A percentile compares a stretch with the other conserved stretches of the same genome.
Evolutionary conservation across 2,888 invertebrate genomes (phyloP).

Genomic region (Andrena hattorfiana): DNA sequence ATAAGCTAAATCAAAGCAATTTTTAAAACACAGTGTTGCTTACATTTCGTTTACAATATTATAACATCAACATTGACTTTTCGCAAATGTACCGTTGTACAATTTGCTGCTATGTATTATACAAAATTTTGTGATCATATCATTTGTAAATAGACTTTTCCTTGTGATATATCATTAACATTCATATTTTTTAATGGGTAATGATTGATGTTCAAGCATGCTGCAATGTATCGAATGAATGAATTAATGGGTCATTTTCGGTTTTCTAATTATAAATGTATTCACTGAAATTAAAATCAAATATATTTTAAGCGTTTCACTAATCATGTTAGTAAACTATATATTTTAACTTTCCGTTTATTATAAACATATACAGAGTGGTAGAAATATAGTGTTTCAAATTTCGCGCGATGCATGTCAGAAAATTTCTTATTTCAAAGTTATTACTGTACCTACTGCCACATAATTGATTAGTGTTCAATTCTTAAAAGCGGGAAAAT

Average conservation of each 20-base stretch:
- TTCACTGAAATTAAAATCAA: neutral
- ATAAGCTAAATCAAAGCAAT: neutral
- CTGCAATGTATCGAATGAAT: neutral
- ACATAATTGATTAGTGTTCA: too few relatives aligned
- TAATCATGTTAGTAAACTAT: neutral
- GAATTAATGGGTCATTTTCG: neutral
- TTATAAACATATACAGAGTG: neutral
- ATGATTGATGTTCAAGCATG: neutral
- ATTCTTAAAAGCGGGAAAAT: too few relatives aligned
- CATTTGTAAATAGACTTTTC: slow-evolving; percentile 9
- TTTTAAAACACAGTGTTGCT: neutral
- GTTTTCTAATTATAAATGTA: too few relatives aligned
- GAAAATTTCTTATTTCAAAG: too few relatives aligned
- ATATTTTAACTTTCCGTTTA: neutral
- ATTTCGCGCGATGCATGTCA: too few relatives aligned
- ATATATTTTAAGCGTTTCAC: slow-evolving; percentile 12
- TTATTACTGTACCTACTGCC: too few relatives aligned
- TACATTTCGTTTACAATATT: neutral
- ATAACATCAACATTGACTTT: neutral
- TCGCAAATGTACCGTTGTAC: slow-evolving; percentile 2
- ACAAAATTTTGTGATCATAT: neutral
- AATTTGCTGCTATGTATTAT: slow-evolving; percentile 16
- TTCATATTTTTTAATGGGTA: neutral
- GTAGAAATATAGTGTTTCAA: neutral
- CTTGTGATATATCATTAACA: neutral